Evolutionary conservation across 2,797 vertebrate species (phyloP).

Genomic region (Schizopygopsis malacanthus): DNA sequence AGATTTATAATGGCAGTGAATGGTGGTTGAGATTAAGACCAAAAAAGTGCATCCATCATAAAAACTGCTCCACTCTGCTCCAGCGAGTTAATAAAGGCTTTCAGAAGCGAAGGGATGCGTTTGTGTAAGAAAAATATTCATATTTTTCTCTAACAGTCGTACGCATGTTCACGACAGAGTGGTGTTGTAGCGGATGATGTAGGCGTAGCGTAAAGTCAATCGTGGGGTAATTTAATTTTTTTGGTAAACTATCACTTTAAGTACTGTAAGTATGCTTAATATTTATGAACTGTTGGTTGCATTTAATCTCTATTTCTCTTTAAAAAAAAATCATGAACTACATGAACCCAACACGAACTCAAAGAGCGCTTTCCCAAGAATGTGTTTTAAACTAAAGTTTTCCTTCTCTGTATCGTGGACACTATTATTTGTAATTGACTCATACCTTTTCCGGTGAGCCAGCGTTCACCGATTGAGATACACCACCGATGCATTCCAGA

Average conservation of each 20-base stretch:
- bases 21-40: not conserved
- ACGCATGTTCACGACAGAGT: not conserved
- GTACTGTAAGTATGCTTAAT: not conserved
- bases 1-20: too few species aligned
- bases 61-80: not conserved
- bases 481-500: conserved; percentile 72
- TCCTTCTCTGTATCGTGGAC: too few species aligned
- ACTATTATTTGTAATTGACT: not conserved
- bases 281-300: not conserved
- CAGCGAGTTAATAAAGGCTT: not conserved
- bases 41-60: not conserved
- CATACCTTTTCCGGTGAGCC: too few species aligned
- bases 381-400: not conserved
- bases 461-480: conserved; percentile 39
- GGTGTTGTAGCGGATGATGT: not conserved
- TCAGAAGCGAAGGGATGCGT: not conserved
- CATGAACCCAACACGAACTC: not conserved
- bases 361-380: not conserved
- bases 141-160: not conserved
- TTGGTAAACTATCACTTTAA: not conserved
- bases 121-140: not conserved
- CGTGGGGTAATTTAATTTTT: not conserved
- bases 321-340: too few species aligned
- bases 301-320: not conserved
- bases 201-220: not conserved